Evolutionary conservation across 1,140 invertebrate species (phyloP).

Genomic region (Dreissena rostriformis): DNA sequence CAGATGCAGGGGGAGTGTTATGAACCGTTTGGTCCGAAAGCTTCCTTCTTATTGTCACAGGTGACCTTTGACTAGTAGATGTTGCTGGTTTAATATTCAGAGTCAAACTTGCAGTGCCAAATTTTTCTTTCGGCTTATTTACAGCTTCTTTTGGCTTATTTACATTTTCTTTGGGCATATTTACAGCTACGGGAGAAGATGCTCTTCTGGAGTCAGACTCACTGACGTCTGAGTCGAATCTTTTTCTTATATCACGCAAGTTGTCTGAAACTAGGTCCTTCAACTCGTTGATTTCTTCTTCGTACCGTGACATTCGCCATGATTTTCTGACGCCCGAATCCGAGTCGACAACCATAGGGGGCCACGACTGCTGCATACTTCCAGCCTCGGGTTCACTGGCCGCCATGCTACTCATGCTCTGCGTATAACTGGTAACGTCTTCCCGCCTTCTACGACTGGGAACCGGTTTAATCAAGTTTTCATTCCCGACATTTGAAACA

Average conservation of each 20-base stretch:
- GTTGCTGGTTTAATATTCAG: constrained; percentile 48
- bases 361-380: constrained; percentile 62
- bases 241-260: constrained; percentile 66
- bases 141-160: constrained; percentile 11
- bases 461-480: constrained; percentile 42
- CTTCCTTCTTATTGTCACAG: constrained; percentile 39
- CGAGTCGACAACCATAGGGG: constrained; percentile 56
- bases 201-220: constrained; percentile 57
- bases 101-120: constrained; percentile 37
- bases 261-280: constrained; percentile 68
- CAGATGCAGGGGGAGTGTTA: constrained; percentile 10
- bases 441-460: constrained; percentile 4
- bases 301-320: constrained; percentile 66
- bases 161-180: not conserved
- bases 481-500: not conserved
- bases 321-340: constrained; percentile 50
- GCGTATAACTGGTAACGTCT: not conserved
- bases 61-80: constrained; percentile 18
- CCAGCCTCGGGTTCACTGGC: constrained; percentile 56
- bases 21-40: constrained; percentile 22
- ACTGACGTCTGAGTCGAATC: constrained; percentile 71
- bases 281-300: constrained; percentile 75
- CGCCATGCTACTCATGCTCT: constrained; percentile 45
- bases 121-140: not conserved
- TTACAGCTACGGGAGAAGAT: constrained; percentile 50